A percentile compares a stretch with the other conserved stretches of the same genome.
phyloP scores from a whole-genome alignment of 1,140 invertebrate species.

The Pogonomyrmex californicus region DNA sequence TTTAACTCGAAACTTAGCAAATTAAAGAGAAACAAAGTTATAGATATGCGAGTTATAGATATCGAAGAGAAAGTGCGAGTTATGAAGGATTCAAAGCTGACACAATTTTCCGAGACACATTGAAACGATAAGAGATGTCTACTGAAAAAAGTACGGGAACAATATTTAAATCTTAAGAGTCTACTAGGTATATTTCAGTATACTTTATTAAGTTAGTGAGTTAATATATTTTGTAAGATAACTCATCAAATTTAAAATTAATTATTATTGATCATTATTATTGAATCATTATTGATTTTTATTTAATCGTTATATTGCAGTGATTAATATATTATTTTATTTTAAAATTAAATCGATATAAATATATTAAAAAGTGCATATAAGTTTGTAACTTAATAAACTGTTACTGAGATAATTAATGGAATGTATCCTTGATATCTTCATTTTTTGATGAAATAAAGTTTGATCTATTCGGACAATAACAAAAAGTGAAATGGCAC shows the following conservation, averaged over 20 bases:
- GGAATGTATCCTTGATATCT: conserved; percentile 35
- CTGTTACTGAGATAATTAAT: neutral
- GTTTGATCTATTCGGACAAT: conserved; percentile 51
- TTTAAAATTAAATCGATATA: neutral
- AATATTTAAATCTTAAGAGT: neutral
- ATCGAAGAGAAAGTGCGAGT: neutral
- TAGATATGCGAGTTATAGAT: neutral
- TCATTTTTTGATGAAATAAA: conserved; percentile 66
- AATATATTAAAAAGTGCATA: neutral
- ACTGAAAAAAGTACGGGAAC: neutral
- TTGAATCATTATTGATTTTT: neutral
- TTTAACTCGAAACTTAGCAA: neutral
- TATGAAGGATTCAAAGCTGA: neutral
- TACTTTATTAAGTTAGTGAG: neutral
- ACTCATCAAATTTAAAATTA: neutral
- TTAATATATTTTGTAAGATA: neutral
- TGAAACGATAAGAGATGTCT: neutral
- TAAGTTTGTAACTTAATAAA: neutral
- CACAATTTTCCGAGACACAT: neutral
- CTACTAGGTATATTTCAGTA: neutral
- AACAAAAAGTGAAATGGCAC: conserved; percentile 40
- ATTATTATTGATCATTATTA: neutral
- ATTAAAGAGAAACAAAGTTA: neutral
- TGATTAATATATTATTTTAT: conserved; percentile 11
- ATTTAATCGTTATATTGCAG: neutral